Evolutionary conservation across 2,888 invertebrate genomes (phyloP), one percentile per base, ranked within the genome.

Genomic region (Tanypteryx hageni): DNA sequence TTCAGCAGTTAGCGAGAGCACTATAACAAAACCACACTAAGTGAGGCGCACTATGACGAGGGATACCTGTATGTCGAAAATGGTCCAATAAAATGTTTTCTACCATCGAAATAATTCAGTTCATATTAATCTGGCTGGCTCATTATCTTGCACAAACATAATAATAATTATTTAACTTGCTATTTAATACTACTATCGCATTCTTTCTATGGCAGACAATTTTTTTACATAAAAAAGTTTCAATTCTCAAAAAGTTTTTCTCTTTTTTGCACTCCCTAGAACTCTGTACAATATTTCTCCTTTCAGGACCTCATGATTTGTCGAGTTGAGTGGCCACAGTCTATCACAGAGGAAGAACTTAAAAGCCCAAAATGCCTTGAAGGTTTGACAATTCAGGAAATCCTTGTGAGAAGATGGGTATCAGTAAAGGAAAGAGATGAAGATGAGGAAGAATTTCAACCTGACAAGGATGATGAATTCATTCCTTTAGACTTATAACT

Each of bases 351-450:
- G 91, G 94, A 93, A 93, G 94, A 93, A 83, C 93, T 94, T 57
- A 94, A 95, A 83, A 95, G 95, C 92, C 96, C 96, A 0, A 95
- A 96, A 76, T 95, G 96, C 92, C 94, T 98, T 14, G 94, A 95
- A 92, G 95, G 96, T 93, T 96, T 97, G 93, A 95, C 95, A 93
- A 96, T 98, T 56, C 95, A 96, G 93, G 97, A 98, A 96, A 95
- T 96, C 93, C 94, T 97, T 92, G 95, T 97, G 94, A 96, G 96
- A 94, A 96, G 98, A 93, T 97, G 97, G 96, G 95, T 96, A 93
- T 95, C 96, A 89, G 92, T 93, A 58, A 93, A 94, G 92, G 93
- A 94, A 61, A 92, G 93, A 44, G 92, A 93, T 13, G 44, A 44
- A 44, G 86, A 84, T 5, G 68, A 92, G 8, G 86, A 92, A n/a